Evolutionary conservation across 1,140 invertebrate genomes (phyloP).

Genomic region (Temnothorax longispinosus): DNA sequence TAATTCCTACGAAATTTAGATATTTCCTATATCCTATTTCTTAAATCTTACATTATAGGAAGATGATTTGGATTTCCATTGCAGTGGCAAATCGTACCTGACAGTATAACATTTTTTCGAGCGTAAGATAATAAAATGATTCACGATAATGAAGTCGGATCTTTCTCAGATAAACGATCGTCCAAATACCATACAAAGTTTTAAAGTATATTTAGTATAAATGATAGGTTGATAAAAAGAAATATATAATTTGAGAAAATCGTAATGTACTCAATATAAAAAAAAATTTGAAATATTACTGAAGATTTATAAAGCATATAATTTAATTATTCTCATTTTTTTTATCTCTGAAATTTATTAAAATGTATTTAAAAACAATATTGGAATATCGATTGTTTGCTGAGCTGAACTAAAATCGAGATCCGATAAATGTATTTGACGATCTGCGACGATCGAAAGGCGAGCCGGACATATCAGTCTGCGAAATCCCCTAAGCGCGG

Average conservation of each 20-base stretch:
- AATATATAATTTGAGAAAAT: too few relatives aligned
- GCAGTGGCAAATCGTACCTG: too few relatives aligned
- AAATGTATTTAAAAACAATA: background rate
- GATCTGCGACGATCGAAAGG: background rate
- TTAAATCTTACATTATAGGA: too few relatives aligned
- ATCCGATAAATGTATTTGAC: background rate
- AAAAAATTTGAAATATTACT: background rate
- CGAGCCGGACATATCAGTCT: background rate
- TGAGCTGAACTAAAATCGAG: background rate
- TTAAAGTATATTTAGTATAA: background rate
- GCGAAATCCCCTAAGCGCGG: constrained; percentile 58
- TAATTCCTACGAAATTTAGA: too few relatives aligned
- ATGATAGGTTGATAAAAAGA: background rate
- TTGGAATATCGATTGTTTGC: background rate
- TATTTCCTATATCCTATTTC: too few relatives aligned
- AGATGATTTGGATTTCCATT: too few relatives aligned
- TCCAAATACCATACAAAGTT: too few relatives aligned
- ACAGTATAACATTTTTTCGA: too few relatives aligned
- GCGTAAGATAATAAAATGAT: too few relatives aligned
- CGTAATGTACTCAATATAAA: too few relatives aligned
- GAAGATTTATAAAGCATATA: background rate
- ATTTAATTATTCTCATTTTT: background rate
- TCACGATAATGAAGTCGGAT: too few relatives aligned
- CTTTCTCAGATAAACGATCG: too few relatives aligned
- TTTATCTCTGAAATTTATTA: background rate